phyloP scores from a whole-genome alignment of 1,140 invertebrate genomes.

The Physella acuta region DNA sequence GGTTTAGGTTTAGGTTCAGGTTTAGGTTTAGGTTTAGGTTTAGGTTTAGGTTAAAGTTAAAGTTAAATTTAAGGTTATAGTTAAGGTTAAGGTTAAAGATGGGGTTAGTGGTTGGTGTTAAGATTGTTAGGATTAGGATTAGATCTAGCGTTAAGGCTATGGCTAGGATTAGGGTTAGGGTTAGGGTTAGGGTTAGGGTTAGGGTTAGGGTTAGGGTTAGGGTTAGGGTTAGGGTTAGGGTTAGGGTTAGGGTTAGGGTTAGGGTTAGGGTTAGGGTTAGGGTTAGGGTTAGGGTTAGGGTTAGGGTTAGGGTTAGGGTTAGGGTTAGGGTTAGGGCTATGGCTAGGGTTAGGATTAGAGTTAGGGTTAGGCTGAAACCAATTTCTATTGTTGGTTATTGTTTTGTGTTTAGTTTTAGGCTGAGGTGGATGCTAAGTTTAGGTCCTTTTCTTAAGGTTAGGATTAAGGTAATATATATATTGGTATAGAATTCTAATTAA shows the following conservation, averaged over 20 bases:
- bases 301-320: conserved; percentile 9
- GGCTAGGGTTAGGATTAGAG: too few species aligned
- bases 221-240: conserved; percentile 2
- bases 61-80: neutral
- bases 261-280: conserved; percentile 5
- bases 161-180: neutral
- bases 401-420: too few species aligned
- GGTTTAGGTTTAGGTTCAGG: conserved; percentile 3
- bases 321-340: conserved; percentile 9
- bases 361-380: too few species aligned
- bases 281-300: conserved; percentile 6
- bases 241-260: conserved; percentile 10
- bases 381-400: too few species aligned
- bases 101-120: neutral
- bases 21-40: conserved; percentile 5
- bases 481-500: too few species aligned
- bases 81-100: conserved; percentile 1
- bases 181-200: conserved; percentile 5
- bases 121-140: too few species aligned
- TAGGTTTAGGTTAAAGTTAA: neutral
- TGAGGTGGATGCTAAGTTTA: too few species aligned
- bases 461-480: too few species aligned
- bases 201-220: conserved; percentile 3
- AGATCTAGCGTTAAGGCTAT: too few species aligned
- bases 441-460: too few species aligned